Conservation (phyloP, 2,888 invertebrate genomes). For the Amphipoea lucens region DNA sequence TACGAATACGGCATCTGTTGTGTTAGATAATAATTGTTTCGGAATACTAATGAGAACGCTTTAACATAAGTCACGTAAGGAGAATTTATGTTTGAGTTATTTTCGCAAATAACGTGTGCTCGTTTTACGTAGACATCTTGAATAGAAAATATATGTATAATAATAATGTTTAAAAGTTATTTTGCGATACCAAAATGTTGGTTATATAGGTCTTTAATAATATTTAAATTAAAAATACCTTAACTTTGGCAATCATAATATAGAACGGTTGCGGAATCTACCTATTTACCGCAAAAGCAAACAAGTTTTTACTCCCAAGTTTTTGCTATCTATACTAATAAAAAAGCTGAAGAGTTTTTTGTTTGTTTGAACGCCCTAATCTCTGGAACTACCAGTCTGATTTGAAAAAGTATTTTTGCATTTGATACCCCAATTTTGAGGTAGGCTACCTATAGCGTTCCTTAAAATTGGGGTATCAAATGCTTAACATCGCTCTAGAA, state of each 20-base stretch:
- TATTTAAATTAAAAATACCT: neutral
- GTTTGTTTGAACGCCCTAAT: too few relatives aligned
- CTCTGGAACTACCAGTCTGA: too few relatives aligned
- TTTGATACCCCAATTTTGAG: neutral
- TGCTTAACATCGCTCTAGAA: neutral
- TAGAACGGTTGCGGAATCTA: too few relatives aligned
- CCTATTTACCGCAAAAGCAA: neutral
- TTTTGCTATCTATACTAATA: neutral
- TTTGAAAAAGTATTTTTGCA: too few relatives aligned
- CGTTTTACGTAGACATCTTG: neutral
- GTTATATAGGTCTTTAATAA: neutral
- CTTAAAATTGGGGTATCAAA: too few relatives aligned
- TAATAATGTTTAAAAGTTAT: neutral
- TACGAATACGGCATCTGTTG: constrained; percentile 44
- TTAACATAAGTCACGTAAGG: constrained; percentile 27
- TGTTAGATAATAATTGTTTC: constrained; percentile 41
- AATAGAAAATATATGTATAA: neutral
- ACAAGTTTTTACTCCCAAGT: neutral
- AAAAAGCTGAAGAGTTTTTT: too few relatives aligned
- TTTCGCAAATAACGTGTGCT: neutral
- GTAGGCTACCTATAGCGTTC: too few relatives aligned
- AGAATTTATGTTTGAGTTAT: constrained; percentile 14
- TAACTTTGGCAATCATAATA: neutral
- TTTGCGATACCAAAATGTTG: too few relatives aligned
- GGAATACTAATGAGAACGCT: constrained; percentile 31